A percentile compares a stretch with the other conserved stretches of the same genome.
Conservation (phyloP, 1,140 invertebrate genomes). For the Brachionus calyciflorus region DNA sequence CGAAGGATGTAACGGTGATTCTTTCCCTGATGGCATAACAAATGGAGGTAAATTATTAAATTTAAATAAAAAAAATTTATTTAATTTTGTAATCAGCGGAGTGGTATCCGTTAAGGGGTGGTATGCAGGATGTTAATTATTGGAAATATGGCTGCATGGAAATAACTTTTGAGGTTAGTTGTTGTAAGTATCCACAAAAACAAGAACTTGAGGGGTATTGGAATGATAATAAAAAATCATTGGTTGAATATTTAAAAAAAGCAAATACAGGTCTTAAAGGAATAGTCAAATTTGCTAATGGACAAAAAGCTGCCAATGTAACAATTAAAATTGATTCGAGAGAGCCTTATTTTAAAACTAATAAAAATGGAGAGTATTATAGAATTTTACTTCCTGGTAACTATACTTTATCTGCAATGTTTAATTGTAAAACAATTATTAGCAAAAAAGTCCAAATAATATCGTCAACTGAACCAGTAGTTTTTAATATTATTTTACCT, state of each 20-base stretch:
- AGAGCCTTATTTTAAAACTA: slow-evolving; percentile 31
- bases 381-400: slow-evolving; percentile 27
- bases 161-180: slow-evolving; percentile 93
- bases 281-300: slow-evolving; percentile 28
- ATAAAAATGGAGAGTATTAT: slow-evolving; percentile 31
- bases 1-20: neutral
- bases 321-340: slow-evolving; percentile 17
- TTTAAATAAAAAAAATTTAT: neutral
- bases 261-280: slow-evolving; percentile 24
- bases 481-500: neutral
- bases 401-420: neutral
- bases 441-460: neutral
- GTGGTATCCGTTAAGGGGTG: slow-evolving; percentile 56
- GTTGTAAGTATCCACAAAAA: slow-evolving; percentile 81
- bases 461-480: neutral
- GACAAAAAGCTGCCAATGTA: neutral
- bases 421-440: neutral
- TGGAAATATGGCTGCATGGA: slow-evolving; percentile 96
- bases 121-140: slow-evolving; percentile 99
- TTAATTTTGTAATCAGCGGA: neutral
- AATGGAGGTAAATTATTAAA: slow-evolving; percentile 47
- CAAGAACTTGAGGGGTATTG: neutral
- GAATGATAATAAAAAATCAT: slow-evolving; percentile 11
- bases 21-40: slow-evolving; percentile 40
- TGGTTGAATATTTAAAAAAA: slow-evolving; percentile 26